Percentiles rank a stretch among this genome's conserved stretches.
Conservation (phyloP, 2,113 vertebrate species). For the Syngnathus floridae region DNA sequence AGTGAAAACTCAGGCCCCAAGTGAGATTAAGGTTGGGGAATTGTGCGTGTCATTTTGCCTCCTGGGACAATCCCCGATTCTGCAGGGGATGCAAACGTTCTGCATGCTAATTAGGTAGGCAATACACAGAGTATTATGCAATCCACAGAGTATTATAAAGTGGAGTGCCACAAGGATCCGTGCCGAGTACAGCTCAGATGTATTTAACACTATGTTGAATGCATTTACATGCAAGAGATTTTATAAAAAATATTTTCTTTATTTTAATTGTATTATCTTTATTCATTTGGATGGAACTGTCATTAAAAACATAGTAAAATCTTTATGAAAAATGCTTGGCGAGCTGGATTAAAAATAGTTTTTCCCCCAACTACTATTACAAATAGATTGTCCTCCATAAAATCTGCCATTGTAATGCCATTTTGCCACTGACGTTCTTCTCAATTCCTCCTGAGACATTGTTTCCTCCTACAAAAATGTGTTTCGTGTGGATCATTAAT, state of each 20-base stretch:
- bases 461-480: conserved; percentile 29
- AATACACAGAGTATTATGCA: too few relatives aligned
- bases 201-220: too few relatives aligned
- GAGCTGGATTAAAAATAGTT: too few relatives aligned
- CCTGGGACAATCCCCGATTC: conserved; percentile 47
- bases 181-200: too few relatives aligned
- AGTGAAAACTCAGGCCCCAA: too few relatives aligned
- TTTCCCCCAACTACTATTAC: neutral
- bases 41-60: conserved; percentile 31
- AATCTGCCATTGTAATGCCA: conserved; percentile 21
- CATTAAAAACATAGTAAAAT: too few relatives aligned
- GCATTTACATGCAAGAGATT: too few relatives aligned
- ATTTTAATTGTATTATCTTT: too few relatives aligned
- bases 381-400: neutral
- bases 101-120: conserved; percentile 43
- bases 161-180: neutral
- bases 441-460: conserved; percentile 21
- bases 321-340: too few relatives aligned
- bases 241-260: too few relatives aligned
- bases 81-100: conserved; percentile 40
- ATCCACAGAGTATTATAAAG: too few relatives aligned
- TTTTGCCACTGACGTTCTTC: conserved; percentile 19
- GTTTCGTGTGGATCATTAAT: conserved; percentile 46
- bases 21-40: neutral
- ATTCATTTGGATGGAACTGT: too few relatives aligned